Conservation (phyloP, 2,797 vertebrate genomes). For the Acanthornis magna region DNA sequence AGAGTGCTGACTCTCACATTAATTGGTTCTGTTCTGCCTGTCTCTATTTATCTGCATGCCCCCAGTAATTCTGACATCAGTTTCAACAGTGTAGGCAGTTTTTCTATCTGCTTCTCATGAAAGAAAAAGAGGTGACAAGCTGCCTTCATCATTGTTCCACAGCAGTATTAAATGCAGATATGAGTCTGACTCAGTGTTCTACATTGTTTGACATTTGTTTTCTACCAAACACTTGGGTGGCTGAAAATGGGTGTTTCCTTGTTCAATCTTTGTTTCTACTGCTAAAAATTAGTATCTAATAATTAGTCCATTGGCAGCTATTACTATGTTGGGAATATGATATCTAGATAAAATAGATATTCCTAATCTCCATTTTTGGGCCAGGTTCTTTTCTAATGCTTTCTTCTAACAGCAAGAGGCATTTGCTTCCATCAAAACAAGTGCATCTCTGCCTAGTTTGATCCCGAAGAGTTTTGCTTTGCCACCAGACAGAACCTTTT, state of each 20-base stretch:
- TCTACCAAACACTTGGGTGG: background rate
- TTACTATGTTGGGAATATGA: accelerated
- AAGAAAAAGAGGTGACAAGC: background rate
- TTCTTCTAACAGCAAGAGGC: background rate
- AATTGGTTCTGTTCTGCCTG: slow-evolving; percentile 21
- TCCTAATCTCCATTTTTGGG: background rate
- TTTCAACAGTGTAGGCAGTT: background rate
- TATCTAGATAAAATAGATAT: background rate
- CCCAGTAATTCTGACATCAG: background rate
- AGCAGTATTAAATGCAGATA: background rate
- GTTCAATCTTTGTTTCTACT: background rate
- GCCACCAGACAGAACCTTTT: background rate
- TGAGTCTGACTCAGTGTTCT: background rate
- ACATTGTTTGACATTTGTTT: background rate
- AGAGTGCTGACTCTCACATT: background rate
- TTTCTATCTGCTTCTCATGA: background rate
- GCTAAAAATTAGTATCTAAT: background rate
- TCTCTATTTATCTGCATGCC: background rate
- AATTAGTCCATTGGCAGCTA: background rate
- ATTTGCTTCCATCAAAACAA: background rate
- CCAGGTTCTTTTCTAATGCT: background rate
- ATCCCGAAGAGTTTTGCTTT: background rate
- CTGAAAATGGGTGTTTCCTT: background rate
- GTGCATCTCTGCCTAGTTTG: background rate
- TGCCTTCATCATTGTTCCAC: background rate